Base-by-base conservation (phyloP, 1,140 invertebrate genomes). In the Tetramorium parvispinum region DNA sequence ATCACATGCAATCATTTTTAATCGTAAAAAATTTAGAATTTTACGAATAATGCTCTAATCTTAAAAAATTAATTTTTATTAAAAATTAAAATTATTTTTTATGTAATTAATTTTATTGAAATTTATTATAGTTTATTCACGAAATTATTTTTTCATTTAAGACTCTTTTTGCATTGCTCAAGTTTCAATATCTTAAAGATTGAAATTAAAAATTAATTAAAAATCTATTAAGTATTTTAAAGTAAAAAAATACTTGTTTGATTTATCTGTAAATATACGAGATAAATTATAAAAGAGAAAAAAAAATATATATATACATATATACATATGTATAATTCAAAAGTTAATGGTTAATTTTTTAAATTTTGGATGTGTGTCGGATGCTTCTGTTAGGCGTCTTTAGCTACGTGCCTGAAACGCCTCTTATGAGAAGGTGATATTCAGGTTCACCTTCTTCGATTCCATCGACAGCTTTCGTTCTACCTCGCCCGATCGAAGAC, bases 391-490 rank as follows among this genome's bases (percentile, higher is more conserved):
- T 16, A 27, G 1, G 10, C 27, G 10, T 55, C n/a, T 13, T 24
- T 24, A 55, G n/a, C 1, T 76, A 40, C 1, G 24, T 71, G 43
- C 37, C 7, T 65, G 55, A 53, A 40, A 32, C 4, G 16, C 3
- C 18, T 53, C 13, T 11, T 0, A 24, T 49, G 13, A n/a, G 8
- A 57, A 32, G 21, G 18, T 13, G 55, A 13, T 82, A 16, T 32
- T 3, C 10, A 61, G 37, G 57, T 65, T 43, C 75, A 32, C 51
- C 85, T 87, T 87, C 13, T 43, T 87, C 76, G 88, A 89, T 88
- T 92, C 88, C 86, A 89, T 91, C 85, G 76, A 85, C 61, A 66
- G 13, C 82, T 92, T 93, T 92, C 90, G 49, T 92, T 85, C 88
- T 87, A 37, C 61, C 73, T 71, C 7, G 49, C 65, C 7, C 18